These are phyloP conservation scores for Carcina quercana DNA, from an alignment of 2,888 invertebrate species.

Conservation along the genomic window DNA sequence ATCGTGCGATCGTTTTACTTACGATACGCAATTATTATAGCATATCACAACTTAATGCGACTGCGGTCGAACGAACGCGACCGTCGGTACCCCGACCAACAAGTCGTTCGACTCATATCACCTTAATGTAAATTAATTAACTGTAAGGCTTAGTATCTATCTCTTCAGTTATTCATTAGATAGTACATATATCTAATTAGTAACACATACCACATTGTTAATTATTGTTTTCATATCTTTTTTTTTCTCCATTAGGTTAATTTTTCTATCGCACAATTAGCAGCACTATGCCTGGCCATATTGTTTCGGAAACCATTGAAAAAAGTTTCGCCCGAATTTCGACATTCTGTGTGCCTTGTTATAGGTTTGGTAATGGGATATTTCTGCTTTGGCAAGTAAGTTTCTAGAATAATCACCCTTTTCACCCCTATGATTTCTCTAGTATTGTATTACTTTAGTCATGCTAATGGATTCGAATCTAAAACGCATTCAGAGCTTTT, in stretches of 20 bases:
- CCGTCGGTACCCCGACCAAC: no score
- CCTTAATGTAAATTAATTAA: no score
- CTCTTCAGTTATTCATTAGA: neutral
- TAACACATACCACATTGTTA: slow-evolving; percentile 26
- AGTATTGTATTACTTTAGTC: neutral
- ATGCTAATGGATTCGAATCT: neutral
- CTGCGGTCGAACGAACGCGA: no score
- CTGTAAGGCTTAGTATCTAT: no score
- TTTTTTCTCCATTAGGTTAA: slow-evolving; percentile 81
- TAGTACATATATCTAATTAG: slow-evolving; percentile 13
- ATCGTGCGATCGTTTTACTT: no score
- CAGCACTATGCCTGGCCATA: slow-evolving; percentile 85
- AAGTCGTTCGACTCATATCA: no score
- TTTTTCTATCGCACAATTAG: slow-evolving; percentile 88
- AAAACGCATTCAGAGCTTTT: no score
- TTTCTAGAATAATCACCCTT: slow-evolving; percentile 23
- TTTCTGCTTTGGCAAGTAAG: slow-evolving; percentile 92
- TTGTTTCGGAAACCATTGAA: slow-evolving; percentile 84
- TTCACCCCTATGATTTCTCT: neutral
- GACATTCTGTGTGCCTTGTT: slow-evolving; percentile 86
- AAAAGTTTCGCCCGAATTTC: slow-evolving; percentile 80
- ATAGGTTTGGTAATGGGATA: slow-evolving; percentile 88
- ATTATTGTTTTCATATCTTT: slow-evolving; percentile 31
- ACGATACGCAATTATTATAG: no score
- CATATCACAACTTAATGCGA: no score